phyloP scores from a whole-genome alignment of 2,797 vertebrate genomes.

The Chaetodon trifasciatus region DNA sequence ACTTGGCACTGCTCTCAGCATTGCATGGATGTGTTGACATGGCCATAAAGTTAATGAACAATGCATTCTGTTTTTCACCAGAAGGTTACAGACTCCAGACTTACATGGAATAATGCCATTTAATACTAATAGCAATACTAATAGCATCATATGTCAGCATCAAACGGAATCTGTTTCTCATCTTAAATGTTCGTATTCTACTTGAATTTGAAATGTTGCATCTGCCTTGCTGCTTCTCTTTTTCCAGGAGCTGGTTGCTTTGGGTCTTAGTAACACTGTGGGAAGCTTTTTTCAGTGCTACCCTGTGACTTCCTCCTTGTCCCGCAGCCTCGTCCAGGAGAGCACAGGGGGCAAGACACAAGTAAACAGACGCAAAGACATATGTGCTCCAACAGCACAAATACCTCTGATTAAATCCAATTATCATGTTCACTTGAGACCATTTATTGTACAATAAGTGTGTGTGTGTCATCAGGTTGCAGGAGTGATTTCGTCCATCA shows the following conservation, averaged over 20 bases:
- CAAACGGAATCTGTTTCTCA: neutral
- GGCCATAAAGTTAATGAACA: constrained; percentile 34
- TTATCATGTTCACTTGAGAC: neutral
- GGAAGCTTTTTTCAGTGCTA: constrained; percentile 94
- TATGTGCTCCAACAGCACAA: neutral
- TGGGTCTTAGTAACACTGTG: constrained; percentile 91
- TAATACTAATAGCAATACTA: neutral
- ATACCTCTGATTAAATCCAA: neutral
- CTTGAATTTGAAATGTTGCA: neutral
- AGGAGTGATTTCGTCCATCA: constrained; percentile 86
- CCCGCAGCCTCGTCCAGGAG: constrained; percentile 93
- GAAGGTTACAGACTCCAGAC: neutral
- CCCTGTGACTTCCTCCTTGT: constrained; percentile 93
- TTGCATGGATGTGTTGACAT: constrained; percentile 23
- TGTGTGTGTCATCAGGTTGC: constrained; percentile 74
- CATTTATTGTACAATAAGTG: neutral
- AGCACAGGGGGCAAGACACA: constrained; percentile 94
- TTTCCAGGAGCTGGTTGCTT: constrained; percentile 91
- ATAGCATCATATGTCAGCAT: neutral
- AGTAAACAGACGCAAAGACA: constrained; percentile 76
- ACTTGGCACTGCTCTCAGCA: constrained; percentile 1
- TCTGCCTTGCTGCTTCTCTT: constrained; percentile 10
- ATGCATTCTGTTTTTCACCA: neutral
- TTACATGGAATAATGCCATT: neutral
- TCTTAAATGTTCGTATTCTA: too few relatives aligned